Base-by-base conservation (phyloP, 2,113 vertebrate species). In the Mustela nigripes region DNA sequence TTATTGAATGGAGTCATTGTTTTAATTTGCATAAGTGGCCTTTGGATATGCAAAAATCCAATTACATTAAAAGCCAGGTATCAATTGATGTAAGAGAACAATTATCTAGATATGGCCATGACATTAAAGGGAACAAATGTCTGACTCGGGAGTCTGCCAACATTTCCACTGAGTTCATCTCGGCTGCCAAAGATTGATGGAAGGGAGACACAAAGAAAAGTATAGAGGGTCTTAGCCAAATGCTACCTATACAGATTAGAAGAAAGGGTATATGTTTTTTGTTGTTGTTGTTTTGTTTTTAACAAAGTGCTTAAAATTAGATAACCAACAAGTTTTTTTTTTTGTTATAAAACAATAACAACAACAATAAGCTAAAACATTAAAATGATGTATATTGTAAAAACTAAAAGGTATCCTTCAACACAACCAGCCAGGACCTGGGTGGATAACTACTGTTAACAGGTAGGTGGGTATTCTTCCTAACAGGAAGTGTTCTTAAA, bases 41-140 rank as follows among this genome's bases (percentile, higher is more conserved):
- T 97, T 94, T 97, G 96, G 97, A 97, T 98, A 96, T 95, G 62
- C 97, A 95, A 98, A 95, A 95, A 92, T 69, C 31, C 98, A 98
- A 99, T 99, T 98, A 98, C 94, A 95, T 97, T 99, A 99, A 99
- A 98, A 98, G 98, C 98, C 97, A 48, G 94, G 96, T 96, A 97
- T 96, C 94, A 96, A 82, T 88, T 97, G 95, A 96, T 96, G 96
- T 36, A 97, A 81, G 45, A 98, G 92, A 98, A 98, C 97, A 98
- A 98, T 99, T 98, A 97, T 93, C 96, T 98, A 56, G 84, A 95
- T 95, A 71, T 93, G 93, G 94, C 97, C 97, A 97, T 98, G n/a
- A 94, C 74, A 93, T 97, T 98, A 96, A 53, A 1, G 93, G 95
- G 98, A 98, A 97, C 90, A 96, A 97, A 97, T 86, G 83, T 93